phyloP scores from a whole-genome alignment of 37 sponge, comb jelly and placozoan species.

The Ianthella basta region DNA sequence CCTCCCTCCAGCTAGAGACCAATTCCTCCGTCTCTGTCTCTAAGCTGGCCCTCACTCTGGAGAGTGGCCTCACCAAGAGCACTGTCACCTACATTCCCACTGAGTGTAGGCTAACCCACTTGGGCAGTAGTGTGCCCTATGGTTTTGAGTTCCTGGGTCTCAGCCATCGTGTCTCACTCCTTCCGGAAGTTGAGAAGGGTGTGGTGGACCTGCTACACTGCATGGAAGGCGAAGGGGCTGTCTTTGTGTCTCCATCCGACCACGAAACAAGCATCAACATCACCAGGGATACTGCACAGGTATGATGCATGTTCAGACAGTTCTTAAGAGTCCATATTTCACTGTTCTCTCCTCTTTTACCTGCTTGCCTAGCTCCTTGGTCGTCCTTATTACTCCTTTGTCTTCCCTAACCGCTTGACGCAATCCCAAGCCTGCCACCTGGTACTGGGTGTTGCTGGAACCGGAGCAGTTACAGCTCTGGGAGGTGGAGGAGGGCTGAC shows the following conservation, averaged over 20 bases:
- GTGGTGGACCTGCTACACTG: conserved; percentile 32
- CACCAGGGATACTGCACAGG: conserved; percentile 47
- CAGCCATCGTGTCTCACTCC: conserved; percentile 18
- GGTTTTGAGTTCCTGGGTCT: conserved; percentile 56
- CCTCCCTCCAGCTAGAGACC: not conserved
- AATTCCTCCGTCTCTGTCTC: not conserved
- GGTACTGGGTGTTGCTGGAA: conserved; percentile 32
- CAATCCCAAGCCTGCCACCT: conserved; percentile 13
- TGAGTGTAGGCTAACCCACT: conserved; percentile 47
- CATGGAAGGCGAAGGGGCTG: not conserved
- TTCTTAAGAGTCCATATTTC: not conserved
- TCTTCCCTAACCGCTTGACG: conserved; percentile 2
- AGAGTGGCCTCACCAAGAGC: conserved; percentile 3
- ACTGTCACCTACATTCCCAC: not conserved
- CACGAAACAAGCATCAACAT: not conserved
- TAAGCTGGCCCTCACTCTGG: too few species aligned
- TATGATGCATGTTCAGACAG: not conserved
- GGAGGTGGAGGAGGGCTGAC: not conserved
- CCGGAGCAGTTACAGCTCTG: conserved; percentile 44
- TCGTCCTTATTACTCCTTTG: conserved; percentile 44
- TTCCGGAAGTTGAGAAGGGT: conserved; percentile 42
- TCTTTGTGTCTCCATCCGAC: not conserved
- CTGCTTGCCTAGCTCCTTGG: conserved; percentile 53
- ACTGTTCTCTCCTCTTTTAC: not conserved
- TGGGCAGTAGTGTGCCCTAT: conserved; percentile 40